These are phyloP conservation scores for Cosmia trapezina DNA, from an alignment of 2,888 invertebrate genomes.

Conservation along the genomic window DNA sequence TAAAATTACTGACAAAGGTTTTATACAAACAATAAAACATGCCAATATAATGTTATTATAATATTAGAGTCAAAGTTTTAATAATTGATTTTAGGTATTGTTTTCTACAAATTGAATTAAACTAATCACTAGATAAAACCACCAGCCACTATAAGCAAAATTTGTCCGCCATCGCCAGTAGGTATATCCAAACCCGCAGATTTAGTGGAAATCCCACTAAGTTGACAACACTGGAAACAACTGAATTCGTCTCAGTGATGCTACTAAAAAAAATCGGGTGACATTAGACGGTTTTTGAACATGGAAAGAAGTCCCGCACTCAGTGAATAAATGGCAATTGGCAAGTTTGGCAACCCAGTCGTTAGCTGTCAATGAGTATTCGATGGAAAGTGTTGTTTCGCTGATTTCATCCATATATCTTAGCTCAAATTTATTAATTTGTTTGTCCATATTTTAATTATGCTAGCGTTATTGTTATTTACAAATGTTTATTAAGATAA, in stretches of 20 bases:
- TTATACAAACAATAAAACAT: too few species aligned
- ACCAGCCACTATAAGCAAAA: too few species aligned
- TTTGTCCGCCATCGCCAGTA: too few species aligned
- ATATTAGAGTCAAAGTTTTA: too few species aligned
- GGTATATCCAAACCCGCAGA: too few species aligned
- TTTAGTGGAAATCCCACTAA: too few species aligned
- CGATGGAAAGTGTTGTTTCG: constrained; percentile 64
- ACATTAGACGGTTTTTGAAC: constrained; percentile 61
- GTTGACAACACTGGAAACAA: background rate
- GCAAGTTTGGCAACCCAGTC: constrained; percentile 57
- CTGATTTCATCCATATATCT: constrained; percentile 54
- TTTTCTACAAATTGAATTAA: too few species aligned
- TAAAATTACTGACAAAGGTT: too few species aligned
- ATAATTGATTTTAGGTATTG: too few species aligned
- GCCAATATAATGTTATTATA: too few species aligned
- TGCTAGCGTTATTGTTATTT: constrained; percentile 52
- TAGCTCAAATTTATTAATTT: constrained; percentile 56
- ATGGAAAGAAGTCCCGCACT: background rate
- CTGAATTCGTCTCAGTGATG: constrained; percentile 8
- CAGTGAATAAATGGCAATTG: constrained; percentile 13
- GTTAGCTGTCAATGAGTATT: constrained; percentile 56
- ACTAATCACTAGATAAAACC: too few species aligned
- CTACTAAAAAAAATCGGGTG: constrained; percentile 24
- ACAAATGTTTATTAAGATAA: constrained; percentile 50
- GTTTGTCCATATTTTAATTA: constrained; percentile 55